Evolutionary conservation across 2,113 vertebrate species (phyloP).

Genomic region (Lasiurus borealis): DNA sequence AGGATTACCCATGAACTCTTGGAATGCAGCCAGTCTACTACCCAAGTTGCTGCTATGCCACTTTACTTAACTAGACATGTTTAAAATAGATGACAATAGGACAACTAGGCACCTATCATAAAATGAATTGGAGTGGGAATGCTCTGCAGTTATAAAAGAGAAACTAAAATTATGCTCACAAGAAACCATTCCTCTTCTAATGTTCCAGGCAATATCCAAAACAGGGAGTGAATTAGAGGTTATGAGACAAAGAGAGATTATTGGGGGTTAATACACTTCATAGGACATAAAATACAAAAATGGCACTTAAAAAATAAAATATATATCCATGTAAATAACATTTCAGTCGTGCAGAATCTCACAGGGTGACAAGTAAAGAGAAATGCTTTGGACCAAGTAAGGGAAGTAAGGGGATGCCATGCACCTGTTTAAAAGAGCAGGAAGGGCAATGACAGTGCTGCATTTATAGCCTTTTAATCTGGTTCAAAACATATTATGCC

Average conservation of each 20-base stretch:
- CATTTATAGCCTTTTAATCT: neutral
- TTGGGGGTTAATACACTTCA: neutral
- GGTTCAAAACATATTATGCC: neutral
- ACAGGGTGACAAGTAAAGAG: slow-evolving; percentile 3
- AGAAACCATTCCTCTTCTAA: slow-evolving; percentile 35
- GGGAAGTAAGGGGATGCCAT: neutral
- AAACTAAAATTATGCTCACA: slow-evolving; percentile 7
- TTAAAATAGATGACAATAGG: slow-evolving; percentile 46
- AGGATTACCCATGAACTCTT: slow-evolving; percentile 63
- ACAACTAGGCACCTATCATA: slow-evolving; percentile 27
- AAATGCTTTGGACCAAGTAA: neutral
- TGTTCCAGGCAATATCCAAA: slow-evolving; percentile 26
- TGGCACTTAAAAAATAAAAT: neutral
- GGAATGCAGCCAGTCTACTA: slow-evolving; percentile 64
- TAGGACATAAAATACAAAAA: neutral
- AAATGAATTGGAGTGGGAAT: slow-evolving; percentile 13
- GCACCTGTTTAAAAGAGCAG: neutral
- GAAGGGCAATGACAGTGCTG: neutral
- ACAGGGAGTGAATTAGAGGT: neutral
- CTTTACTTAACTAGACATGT: slow-evolving; percentile 63
- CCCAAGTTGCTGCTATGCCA: slow-evolving; percentile 57
- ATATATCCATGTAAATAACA: slow-evolving; percentile 1
- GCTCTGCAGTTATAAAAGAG: neutral
- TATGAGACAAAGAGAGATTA: neutral
- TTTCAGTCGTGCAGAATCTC: slow-evolving; percentile 26